phyloP scores from a whole-genome alignment of 2,113 vertebrate genomes.

The Laticauda colubrina region DNA sequence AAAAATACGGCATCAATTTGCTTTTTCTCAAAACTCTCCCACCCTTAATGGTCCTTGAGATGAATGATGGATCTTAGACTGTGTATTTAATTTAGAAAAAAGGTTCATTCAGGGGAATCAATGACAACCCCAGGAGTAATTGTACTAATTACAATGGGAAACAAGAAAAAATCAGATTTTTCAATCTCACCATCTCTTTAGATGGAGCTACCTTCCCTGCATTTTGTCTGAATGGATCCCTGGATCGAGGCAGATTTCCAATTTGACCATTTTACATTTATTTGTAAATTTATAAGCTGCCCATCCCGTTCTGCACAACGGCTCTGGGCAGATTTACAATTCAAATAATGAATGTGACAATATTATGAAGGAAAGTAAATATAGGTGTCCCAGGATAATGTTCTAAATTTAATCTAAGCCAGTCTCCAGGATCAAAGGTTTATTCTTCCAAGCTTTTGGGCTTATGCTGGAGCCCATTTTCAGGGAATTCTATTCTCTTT shows the following conservation, averaged over 20 bases:
- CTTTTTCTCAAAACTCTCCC: neutral
- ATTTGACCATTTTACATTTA: neutral
- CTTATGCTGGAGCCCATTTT: no score
- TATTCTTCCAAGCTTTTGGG: no score
- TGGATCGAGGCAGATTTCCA: neutral
- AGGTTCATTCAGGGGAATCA: slow-evolving; percentile 33
- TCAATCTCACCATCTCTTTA: neutral
- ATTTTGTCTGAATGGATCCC: neutral
- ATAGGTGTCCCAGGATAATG: no score
- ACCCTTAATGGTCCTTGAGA: slow-evolving; percentile 24
- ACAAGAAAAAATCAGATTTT: neutral
- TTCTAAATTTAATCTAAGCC: no score
- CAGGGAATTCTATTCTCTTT: no score
- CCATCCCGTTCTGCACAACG: neutral
- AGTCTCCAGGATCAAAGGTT: no score
- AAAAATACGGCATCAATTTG: neutral
- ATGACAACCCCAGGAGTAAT: slow-evolving; percentile 27
- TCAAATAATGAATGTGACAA: neutral
- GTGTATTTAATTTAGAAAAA: slow-evolving; percentile 48
- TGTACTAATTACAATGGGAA: slow-evolving; percentile 33
- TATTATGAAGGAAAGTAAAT: neutral
- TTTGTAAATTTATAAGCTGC: neutral
- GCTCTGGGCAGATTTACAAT: neutral
- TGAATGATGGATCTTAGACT: slow-evolving; percentile 47
- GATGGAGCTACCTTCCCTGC: neutral